A percentile compares a stretch with the other conserved stretches of the same genome.
Evolutionary conservation across 2,113 vertebrate species (phyloP).

Genomic region (Dascyllus trimaculatus): DNA sequence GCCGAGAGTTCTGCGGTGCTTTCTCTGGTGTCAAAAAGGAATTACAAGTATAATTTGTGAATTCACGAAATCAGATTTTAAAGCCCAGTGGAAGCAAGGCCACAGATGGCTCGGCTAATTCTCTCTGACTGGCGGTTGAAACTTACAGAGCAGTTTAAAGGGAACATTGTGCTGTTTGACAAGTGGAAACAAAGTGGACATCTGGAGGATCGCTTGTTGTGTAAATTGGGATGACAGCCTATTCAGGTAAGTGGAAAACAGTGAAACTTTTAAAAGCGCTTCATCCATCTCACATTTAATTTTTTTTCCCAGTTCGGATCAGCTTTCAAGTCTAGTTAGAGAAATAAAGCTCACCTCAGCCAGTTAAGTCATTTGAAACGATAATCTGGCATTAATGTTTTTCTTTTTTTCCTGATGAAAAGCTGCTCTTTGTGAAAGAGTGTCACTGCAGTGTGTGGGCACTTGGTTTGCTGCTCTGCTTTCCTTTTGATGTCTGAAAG

Average conservation of each 20-base stretch:
- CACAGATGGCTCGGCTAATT: constrained; percentile 26
- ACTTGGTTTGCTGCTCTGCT: neutral
- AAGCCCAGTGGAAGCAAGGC: neutral
- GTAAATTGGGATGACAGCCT: constrained; percentile 11
- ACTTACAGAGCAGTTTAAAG: neutral
- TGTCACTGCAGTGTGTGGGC: constrained; percentile 1
- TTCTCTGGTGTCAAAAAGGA: neutral
- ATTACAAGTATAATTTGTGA: neutral
- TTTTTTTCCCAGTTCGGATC: neutral
- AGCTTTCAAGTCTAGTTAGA: neutral
- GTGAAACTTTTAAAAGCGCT: constrained; percentile 4
- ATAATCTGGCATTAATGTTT: constrained; percentile 4
- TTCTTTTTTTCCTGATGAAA: constrained; percentile 2
- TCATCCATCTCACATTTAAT: neutral
- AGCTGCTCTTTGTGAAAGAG: constrained; percentile 14
- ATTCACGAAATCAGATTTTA: neutral
- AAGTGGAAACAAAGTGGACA: constrained; percentile 23
- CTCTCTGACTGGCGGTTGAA: constrained; percentile 22
- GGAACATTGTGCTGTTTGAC: neutral
- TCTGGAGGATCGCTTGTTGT: constrained; percentile 14
- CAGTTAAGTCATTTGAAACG: neutral
- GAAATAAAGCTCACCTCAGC: neutral
- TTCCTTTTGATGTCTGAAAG: constrained; percentile 3
- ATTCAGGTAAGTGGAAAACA: constrained; percentile 52
- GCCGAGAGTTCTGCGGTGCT: neutral